Base-by-base conservation (phyloP, 2,797 vertebrate genomes). In the Gallinago nigripennis region DNA sequence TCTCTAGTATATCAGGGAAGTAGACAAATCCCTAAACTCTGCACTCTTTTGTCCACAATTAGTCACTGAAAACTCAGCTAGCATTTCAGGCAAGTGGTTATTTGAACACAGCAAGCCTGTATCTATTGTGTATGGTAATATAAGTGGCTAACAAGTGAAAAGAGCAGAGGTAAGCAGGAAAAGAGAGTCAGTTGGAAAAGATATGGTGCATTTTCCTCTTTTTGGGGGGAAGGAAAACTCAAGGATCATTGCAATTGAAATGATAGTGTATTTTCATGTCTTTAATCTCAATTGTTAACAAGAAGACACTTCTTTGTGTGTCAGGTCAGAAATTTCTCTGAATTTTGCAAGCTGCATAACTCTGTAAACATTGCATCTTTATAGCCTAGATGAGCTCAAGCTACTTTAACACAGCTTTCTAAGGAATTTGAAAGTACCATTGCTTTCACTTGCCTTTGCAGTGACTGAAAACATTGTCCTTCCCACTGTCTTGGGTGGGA, bases 121-220 rank as follows among this genome's bases (percentile, higher is more conserved):
- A 7, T 75, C 31, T 82, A 9, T 82, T 82, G 35, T 48, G 25
- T 45, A 72, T 41, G 48, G n/a, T 28, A 43, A 45, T 12, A 46
- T 12, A 66, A 41, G 53, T 24, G 24, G 7, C 35, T 86, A 64
- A 21, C 3, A 71, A 94, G 18, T 33, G 4, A 68, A 86, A 83
- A 53, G n/a, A 77, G 19, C 35, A 28, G 1, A 85, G 16, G 13
- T 4, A 85, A 82, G 3, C 17, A 82, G 35, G 25, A 79, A 56
- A 88, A 79, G 2, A 45, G 17, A 43, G 18, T 8, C 14, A 35
- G 6, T 4, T 41, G 2, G 21, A 5, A 12, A 31, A 76, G 56
- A 19, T n/a, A 24, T 10, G 1, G 4, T 9, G 1, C 1, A n/a
- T 64, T 75, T 79, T 53, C 10, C 13, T 2, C 2, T 17, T 70